These are phyloP conservation scores for Eucera pruinosa DNA, from an alignment of 2,888 invertebrate genomes.

Conservation along the genomic window DNA sequence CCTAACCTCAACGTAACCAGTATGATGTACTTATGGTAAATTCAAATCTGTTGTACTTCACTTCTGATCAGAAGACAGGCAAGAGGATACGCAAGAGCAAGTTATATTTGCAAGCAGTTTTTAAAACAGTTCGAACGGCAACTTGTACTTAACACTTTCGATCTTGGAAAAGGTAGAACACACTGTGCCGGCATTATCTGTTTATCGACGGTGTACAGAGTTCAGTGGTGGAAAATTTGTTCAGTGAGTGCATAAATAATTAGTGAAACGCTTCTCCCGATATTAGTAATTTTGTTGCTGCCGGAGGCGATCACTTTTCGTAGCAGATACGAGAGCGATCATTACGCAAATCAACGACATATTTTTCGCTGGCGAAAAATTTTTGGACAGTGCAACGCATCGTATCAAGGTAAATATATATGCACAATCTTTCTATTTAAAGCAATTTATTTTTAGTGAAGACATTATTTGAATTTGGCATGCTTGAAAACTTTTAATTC, in stretches of 20 bases:
- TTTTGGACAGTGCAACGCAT: conserved; percentile 40
- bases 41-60: not conserved
- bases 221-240: conserved; percentile 34
- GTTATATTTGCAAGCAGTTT: conserved; percentile 1
- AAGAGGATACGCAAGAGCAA: not conserved
- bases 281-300: conserved; percentile 6
- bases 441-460: not conserved
- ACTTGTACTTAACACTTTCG: conserved; percentile 43
- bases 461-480: not conserved
- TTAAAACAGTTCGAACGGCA: not conserved
- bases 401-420: conserved; percentile 43
- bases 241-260: conserved; percentile 19
- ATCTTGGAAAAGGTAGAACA: conserved; percentile 6
- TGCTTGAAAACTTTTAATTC: not conserved
- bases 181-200: conserved; percentile 44
- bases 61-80: not conserved
- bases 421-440: not conserved
- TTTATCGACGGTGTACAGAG: conserved; percentile 35
- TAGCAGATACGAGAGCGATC: conserved; percentile 2
- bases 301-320: not conserved
- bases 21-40: conserved; percentile 32
- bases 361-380: conserved; percentile 10
- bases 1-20: conserved; percentile 56
- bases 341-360: conserved; percentile 37
- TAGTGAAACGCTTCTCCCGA: conserved; percentile 28